phyloP scores from a whole-genome alignment of 1,140 invertebrate species.

The Anagrus nilaparvatae region DNA sequence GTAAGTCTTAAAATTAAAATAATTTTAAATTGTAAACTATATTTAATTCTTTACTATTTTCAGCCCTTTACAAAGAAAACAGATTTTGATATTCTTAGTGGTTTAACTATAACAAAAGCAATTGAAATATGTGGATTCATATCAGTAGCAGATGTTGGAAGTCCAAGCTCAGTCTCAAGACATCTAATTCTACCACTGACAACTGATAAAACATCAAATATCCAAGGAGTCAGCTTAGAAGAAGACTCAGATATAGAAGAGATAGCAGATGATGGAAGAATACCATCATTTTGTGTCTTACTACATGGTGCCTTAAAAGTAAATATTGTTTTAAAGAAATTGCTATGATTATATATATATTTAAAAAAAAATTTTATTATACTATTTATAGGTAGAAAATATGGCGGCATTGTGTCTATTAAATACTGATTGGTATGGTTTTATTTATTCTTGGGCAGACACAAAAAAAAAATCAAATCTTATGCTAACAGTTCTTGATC shows the following conservation, averaged over 20 bases:
- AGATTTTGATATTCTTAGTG: conserved; percentile 53
- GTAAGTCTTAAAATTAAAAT: conserved; percentile 32
- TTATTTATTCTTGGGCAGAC: conserved; percentile 89
- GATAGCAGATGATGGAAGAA: conserved; percentile 63
- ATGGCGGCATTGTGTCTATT: conserved; percentile 70
- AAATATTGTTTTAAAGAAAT: conserved; percentile 15
- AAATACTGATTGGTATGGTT: conserved; percentile 85
- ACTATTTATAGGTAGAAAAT: conserved; percentile 56
- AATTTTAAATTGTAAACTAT: not conserved
- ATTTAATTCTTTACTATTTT: conserved; percentile 19
- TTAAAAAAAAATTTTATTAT: conserved; percentile 11
- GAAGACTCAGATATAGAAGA: conserved; percentile 54
- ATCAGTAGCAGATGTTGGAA: conserved; percentile 75
- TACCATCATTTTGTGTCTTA: conserved; percentile 84
- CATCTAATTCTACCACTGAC: conserved; percentile 74
- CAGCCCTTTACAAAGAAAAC: conserved; percentile 51
- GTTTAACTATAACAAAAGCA: conserved; percentile 51
- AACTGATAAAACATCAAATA: conserved; percentile 45
- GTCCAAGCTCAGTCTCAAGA: conserved; percentile 82
- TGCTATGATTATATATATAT: not conserved
- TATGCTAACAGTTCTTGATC: conserved; percentile 81
- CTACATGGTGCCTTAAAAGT: conserved; percentile 91
- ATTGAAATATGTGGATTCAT: conserved; percentile 77
- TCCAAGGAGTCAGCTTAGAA: conserved; percentile 46
- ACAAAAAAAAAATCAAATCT: conserved; percentile 92